Conservation (phyloP, 2,888 invertebrate species). For the Dasypolia templi region DNA sequence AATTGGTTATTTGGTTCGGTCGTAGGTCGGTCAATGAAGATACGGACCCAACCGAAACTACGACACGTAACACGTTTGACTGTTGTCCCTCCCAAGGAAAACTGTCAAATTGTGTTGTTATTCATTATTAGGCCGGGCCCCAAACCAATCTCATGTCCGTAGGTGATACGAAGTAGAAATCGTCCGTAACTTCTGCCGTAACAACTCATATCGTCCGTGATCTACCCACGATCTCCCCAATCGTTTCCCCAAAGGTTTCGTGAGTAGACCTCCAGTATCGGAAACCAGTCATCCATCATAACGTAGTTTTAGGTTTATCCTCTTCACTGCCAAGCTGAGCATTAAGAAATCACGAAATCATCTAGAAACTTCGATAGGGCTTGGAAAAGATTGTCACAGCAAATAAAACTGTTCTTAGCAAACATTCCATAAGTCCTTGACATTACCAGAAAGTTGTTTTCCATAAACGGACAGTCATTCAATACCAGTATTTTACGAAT, state of each 20-base stretch:
- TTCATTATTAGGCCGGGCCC: neutral
- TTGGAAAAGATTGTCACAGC: constrained; percentile 8
- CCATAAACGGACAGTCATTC: constrained; percentile 42
- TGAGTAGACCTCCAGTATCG: neutral
- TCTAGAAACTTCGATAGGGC: constrained; percentile 33
- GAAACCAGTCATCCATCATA: neutral
- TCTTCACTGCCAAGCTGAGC: neutral
- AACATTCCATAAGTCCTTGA: constrained; percentile 51
- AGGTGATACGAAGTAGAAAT: neutral
- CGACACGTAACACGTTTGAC: no score
- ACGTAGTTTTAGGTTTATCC: no score
- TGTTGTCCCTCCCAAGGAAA: no score
- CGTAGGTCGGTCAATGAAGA: neutral
- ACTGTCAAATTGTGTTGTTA: neutral
- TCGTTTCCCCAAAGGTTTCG: no score
- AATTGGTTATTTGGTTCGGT: no score
- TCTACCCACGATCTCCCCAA: no score
- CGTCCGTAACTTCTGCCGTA: no score
- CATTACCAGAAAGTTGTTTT: constrained; percentile 57
- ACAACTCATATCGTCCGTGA: no score
- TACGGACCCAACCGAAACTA: neutral
- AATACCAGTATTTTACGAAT: constrained; percentile 14
- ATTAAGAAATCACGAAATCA: neutral
- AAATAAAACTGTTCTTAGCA: constrained; percentile 29
- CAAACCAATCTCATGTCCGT: neutral